phyloP scores from a whole-genome alignment of 2,797 vertebrate species.

The Apogon talboti region DNA sequence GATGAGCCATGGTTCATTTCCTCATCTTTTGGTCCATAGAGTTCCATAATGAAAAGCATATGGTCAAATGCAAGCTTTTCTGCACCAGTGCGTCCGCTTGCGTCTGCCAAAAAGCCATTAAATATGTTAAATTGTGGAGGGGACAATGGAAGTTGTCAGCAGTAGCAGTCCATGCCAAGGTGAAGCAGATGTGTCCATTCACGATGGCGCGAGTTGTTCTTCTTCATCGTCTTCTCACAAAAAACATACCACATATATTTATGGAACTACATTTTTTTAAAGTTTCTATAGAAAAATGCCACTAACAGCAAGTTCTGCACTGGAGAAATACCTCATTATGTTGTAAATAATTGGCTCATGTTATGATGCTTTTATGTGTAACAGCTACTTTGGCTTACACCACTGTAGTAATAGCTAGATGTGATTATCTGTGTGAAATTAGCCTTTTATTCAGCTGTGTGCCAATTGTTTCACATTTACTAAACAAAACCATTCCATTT shows the following conservation, averaged over 20 bases:
- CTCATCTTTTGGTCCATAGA: slow-evolving; percentile 26
- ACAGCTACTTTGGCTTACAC: neutral
- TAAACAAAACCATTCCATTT: slow-evolving; percentile 17
- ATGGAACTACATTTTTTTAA: slow-evolving; percentile 31
- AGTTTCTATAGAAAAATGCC: slow-evolving; percentile 7
- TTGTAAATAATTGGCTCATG: slow-evolving; percentile 1
- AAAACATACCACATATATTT: slow-evolving; percentile 33
- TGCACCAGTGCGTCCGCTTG: slow-evolving; percentile 17
- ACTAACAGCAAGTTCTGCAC: slow-evolving; percentile 2
- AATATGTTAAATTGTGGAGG: slow-evolving; percentile 42
- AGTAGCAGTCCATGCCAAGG: slow-evolving; percentile 43
- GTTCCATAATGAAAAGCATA: slow-evolving; percentile 52
- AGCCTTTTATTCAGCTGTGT: slow-evolving; percentile 21
- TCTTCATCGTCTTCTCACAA: no score
- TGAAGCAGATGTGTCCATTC: slow-evolving; percentile 30
- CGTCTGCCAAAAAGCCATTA: slow-evolving; percentile 51
- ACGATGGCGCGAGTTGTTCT: slow-evolving; percentile 42
- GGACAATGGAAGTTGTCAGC: slow-evolving; percentile 25
- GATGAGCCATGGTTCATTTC: slow-evolving; percentile 32
- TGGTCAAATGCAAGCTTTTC: slow-evolving; percentile 31
- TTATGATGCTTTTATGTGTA: slow-evolving; percentile 1
- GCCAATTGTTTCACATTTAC: slow-evolving; percentile 13
- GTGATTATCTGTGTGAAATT: slow-evolving; percentile 23
- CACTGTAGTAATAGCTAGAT: neutral
- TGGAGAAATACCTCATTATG: slow-evolving; percentile 5